A percentile compares a stretch with the other conserved stretches of the same genome.
Conservation (phyloP, 2,888 invertebrate genomes). For the Mimachlamys varia region DNA sequence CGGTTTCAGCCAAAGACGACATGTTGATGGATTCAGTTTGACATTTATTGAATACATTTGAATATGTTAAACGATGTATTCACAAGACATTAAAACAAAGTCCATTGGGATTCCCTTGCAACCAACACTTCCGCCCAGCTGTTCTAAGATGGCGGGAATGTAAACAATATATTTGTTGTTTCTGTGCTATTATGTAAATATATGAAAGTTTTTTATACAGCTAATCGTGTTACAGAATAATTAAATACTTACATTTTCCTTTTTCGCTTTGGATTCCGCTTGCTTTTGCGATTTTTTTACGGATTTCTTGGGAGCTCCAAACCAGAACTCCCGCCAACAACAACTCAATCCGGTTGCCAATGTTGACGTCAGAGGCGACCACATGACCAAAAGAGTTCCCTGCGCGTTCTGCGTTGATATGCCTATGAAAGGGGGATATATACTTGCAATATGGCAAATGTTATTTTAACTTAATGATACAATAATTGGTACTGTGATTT, state of each 20-base stretch:
- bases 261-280: background rate
- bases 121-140: background rate
- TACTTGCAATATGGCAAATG: too few relatives aligned
- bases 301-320: background rate
- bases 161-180: too few relatives aligned
- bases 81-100: too few relatives aligned
- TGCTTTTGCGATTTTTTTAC: background rate
- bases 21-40: too few relatives aligned
- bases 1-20: too few relatives aligned
- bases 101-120: too few relatives aligned
- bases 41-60: too few relatives aligned
- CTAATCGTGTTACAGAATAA: background rate
- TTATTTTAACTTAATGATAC: background rate
- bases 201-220: background rate
- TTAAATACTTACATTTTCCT: background rate
- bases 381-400: background rate
- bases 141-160: background rate
- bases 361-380: background rate
- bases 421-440: too few relatives aligned
- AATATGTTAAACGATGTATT: too few relatives aligned
- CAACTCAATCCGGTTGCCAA: background rate
- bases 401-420: too few relatives aligned
- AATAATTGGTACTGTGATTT: background rate
- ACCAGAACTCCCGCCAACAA: conserved; percentile 7
- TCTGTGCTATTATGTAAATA: background rate